Percentiles rank a stretch among this genome's conserved stretches.
Conservation (phyloP, 2,888 invertebrate species). For the Luffia ferchaultella region DNA sequence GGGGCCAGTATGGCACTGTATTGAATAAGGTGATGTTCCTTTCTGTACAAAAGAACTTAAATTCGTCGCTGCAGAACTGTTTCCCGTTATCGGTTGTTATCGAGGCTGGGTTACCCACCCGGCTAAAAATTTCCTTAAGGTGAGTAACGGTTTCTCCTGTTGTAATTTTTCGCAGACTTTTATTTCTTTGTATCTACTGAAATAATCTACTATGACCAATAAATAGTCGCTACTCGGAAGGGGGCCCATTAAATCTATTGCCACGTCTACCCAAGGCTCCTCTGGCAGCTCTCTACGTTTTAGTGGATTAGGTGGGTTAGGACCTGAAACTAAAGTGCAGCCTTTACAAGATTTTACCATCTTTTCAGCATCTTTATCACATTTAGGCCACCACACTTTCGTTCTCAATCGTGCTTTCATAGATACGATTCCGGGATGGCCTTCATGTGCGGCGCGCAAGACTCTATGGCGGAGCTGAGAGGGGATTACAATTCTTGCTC, state of each 20-base stretch:
- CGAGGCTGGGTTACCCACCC: slow-evolving; percentile 8
- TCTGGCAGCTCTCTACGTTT: slow-evolving; percentile 16
- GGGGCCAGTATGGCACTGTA: slow-evolving; percentile 10
- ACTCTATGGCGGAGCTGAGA: slow-evolving; percentile 6
- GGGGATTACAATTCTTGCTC: slow-evolving; percentile 13
- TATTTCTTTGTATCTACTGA: slow-evolving; percentile 20
- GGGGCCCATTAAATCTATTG: slow-evolving; percentile 22
- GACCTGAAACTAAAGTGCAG: slow-evolving; percentile 12
- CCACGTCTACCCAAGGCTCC: slow-evolving; percentile 18
- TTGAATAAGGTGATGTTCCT: background rate
- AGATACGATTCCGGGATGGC: no score
- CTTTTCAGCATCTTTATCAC: slow-evolving; percentile 14
- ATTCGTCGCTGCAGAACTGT: no score
- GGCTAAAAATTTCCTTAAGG: slow-evolving; percentile 2
- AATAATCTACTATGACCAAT: slow-evolving; percentile 22
- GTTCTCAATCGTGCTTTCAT: slow-evolving; percentile 10
- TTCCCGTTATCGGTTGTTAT: no score
- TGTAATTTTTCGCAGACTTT: no score
- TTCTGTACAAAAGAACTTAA: background rate
- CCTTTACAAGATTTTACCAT: slow-evolving; percentile 15
- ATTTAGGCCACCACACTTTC: slow-evolving; percentile 17
- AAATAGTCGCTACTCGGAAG: slow-evolving; percentile 18
- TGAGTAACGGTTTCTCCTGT: background rate
- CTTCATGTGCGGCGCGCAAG: no score
- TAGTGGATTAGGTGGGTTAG: slow-evolving; percentile 12